Percentiles rank a stretch among this genome's conserved stretches.
These are phyloP conservation scores for Apeira syringaria DNA, from an alignment of 2,888 invertebrate genomes.

Conservation along the genomic window DNA sequence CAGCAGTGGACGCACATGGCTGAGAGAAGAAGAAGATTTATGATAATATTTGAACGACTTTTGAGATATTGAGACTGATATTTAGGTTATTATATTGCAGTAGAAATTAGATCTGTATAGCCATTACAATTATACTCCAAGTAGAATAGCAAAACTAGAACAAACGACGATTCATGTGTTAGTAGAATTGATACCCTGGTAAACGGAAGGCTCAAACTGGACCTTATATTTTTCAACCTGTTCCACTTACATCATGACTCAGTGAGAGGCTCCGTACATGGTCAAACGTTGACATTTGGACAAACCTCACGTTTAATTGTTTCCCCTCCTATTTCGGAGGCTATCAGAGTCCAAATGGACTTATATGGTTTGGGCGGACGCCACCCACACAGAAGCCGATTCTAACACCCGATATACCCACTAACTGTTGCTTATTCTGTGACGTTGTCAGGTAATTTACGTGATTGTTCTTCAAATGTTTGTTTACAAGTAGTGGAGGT, in stretches of 20 bases:
- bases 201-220: no score
- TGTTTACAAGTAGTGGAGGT: constrained; percentile 20
- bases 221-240: constrained; percentile 16
- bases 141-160: no score
- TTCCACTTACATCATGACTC: constrained; percentile 9
- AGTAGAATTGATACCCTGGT: no score
- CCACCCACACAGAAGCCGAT: constrained; percentile 41
- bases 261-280: constrained; percentile 35
- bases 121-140: no score
- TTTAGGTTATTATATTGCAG: no score
- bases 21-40: no score
- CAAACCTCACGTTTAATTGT: constrained; percentile 54
- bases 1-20: no score
- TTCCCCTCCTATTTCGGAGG: constrained; percentile 38
- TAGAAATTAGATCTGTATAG: no score
- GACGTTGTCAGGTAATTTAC: constrained; percentile 19
- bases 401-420: constrained; percentile 38
- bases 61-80: no score
- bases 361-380: constrained; percentile 37
- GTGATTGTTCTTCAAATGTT: constrained; percentile 22
- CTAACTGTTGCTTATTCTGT: background rate
- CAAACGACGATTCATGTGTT: no score
- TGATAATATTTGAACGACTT: no score
- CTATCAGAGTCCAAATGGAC: constrained; percentile 43
- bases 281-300: constrained; percentile 49